Conservation (phyloP, 2,888 invertebrate genomes). For the Cerastis leucographa region DNA sequence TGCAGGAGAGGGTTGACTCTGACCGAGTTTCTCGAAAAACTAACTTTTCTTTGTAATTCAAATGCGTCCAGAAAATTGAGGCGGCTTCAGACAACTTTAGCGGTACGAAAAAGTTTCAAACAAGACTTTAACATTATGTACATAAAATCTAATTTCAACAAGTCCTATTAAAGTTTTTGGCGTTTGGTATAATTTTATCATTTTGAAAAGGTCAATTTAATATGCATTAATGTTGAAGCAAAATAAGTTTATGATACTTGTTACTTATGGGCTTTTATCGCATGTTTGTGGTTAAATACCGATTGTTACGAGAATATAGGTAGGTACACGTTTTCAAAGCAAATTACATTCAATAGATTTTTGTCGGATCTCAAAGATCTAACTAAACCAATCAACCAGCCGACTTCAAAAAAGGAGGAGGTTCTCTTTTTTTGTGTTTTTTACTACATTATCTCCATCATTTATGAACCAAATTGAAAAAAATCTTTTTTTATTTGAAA, state of each 20-base stretch:
- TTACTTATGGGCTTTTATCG: background rate
- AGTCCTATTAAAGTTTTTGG: slow-evolving; percentile 45
- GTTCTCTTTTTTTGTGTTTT: too few relatives aligned
- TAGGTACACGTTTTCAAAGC: background rate
- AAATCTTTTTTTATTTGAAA: too few relatives aligned
- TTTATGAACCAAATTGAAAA: too few relatives aligned
- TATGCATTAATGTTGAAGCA: slow-evolving; percentile 6
- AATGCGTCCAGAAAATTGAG: slow-evolving; percentile 50
- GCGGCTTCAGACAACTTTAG: slow-evolving; percentile 35
- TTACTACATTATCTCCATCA: too few relatives aligned
- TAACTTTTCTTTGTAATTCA: slow-evolving; percentile 59
- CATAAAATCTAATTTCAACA: slow-evolving; percentile 56
- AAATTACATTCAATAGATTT: background rate
- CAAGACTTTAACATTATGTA: slow-evolving; percentile 46
- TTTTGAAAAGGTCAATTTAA: slow-evolving; percentile 30
- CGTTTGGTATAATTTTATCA: slow-evolving; percentile 52
- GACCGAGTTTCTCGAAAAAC: slow-evolving; percentile 51
- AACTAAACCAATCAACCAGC: background rate
- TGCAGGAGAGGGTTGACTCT: slow-evolving; percentile 23
- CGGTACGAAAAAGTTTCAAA: slow-evolving; percentile 50
- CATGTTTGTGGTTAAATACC: background rate
- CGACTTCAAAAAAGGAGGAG: too few relatives aligned
- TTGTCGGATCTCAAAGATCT: background rate
- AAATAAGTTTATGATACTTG: background rate
- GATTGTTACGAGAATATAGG: background rate